Conservation (phyloP, 1,140 invertebrate species). For the Sinonovacula constricta region DNA sequence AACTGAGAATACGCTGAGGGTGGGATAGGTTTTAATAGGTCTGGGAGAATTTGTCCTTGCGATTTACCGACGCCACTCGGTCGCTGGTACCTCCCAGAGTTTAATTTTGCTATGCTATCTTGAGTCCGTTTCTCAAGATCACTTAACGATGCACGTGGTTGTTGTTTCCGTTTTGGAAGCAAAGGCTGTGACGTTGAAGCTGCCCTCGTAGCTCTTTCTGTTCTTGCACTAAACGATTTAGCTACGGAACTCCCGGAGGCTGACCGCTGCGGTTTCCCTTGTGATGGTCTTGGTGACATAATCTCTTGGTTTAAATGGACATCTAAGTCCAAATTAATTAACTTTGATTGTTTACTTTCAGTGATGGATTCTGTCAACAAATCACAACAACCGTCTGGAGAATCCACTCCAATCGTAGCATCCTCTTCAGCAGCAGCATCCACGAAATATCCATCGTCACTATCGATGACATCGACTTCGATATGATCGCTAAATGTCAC, state of each 20-base stretch:
- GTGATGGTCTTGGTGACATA: constrained; percentile 15
- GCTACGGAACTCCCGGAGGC: neutral
- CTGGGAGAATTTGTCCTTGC: constrained; percentile 6
- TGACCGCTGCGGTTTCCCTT: neutral
- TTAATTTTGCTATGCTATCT: constrained; percentile 27
- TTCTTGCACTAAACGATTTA: neutral
- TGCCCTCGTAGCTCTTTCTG: neutral
- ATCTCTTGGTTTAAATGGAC: constrained; percentile 16
- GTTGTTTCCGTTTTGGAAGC: constrained; percentile 26
- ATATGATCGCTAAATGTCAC: constrained; percentile 48
- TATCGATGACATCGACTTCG: constrained; percentile 37
- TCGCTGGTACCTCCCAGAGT: constrained; percentile 7
- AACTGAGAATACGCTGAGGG: constrained; percentile 37
- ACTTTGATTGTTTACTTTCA: constrained; percentile 5
- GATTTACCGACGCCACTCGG: neutral
- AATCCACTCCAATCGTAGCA: constrained; percentile 13
- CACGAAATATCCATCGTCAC: neutral
- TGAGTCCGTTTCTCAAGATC: constrained; percentile 41
- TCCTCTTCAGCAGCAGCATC: constrained; percentile 6
- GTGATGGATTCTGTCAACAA: constrained; percentile 26
- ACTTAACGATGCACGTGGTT: neutral
- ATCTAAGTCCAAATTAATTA: constrained; percentile 31
- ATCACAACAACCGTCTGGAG: no score
- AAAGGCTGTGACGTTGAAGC: constrained; percentile 19
- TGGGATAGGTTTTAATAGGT: constrained; percentile 21